Evolutionary conservation across 2,888 invertebrate species (phyloP).

Genomic region (Diadegma fenestrale): DNA sequence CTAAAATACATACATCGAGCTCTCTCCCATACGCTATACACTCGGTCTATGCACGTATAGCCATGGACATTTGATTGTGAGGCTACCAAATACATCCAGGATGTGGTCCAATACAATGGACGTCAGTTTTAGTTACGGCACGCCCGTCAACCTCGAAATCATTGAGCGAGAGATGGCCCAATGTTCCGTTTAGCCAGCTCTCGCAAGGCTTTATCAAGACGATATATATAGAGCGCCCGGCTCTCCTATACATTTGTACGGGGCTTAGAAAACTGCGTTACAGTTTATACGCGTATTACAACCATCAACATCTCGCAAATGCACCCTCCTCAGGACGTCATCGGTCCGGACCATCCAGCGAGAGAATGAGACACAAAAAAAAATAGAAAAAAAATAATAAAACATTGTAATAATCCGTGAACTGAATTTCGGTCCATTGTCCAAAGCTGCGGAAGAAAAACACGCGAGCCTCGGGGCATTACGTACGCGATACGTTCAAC

Average conservation of each 20-base stretch:
- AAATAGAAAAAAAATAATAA: conserved; percentile 31
- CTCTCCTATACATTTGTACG: background rate
- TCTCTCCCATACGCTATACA: background rate
- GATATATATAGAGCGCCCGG: conserved; percentile 35
- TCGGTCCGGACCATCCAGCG: conserved; percentile 45
- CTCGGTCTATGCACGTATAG: conserved; percentile 6
- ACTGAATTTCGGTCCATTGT: conserved; percentile 54
- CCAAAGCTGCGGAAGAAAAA: conserved; percentile 18
- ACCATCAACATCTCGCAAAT: conserved; percentile 28
- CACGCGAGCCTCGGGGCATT: conserved; percentile 1
- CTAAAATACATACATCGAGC: conserved; percentile 43
- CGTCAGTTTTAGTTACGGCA: conserved; percentile 82
- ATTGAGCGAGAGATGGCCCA: conserved; percentile 76
- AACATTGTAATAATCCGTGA: conserved; percentile 50
- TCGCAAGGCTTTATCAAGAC: conserved; percentile 55
- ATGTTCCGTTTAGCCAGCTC: conserved; percentile 71
- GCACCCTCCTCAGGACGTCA: background rate
- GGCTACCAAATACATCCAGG: conserved; percentile 68
- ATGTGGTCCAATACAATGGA: conserved; percentile 79
- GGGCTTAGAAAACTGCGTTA: conserved; percentile 30
- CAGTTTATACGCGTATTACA: conserved; percentile 42
- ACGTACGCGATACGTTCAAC: conserved; percentile 39
- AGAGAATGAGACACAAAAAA: conserved; percentile 60
- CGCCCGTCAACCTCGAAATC: conserved; percentile 79
- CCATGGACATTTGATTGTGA: conserved; percentile 43